Percentiles rank a stretch among this genome's conserved stretches.
phyloP scores from a whole-genome alignment of 2,113 vertebrate species.

The Nansenia antarctica region DNA sequence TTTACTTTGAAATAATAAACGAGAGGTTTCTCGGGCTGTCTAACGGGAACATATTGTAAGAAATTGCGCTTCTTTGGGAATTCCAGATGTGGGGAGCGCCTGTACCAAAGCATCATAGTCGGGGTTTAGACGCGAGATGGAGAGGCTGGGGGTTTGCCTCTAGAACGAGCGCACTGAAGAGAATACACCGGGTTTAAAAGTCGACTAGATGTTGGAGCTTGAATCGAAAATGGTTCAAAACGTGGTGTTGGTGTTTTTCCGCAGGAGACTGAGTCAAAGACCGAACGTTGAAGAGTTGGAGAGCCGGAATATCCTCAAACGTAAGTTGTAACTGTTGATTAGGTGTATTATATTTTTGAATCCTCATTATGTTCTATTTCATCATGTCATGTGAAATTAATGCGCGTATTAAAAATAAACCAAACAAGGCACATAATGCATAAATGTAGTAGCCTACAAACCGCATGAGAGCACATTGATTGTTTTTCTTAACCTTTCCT shows the following conservation, averaged over 20 bases:
- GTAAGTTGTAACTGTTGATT: slow-evolving; percentile 79
- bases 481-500: not conserved
- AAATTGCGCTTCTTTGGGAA: slow-evolving; percentile 15
- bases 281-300: slow-evolving; percentile 97
- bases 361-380: not conserved
- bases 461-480: slow-evolving; percentile 29
- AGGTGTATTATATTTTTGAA: slow-evolving; percentile 3
- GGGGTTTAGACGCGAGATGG: slow-evolving; percentile 70
- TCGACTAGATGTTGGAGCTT: not conserved
- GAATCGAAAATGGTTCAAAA: slow-evolving; percentile 86
- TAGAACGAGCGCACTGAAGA: slow-evolving; percentile 56
- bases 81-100: slow-evolving; percentile 74
- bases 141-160: slow-evolving; percentile 66
- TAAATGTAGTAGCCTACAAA: slow-evolving; percentile 17
- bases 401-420: not conserved
- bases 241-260: slow-evolving; percentile 92
- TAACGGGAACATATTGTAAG: not conserved
- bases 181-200: slow-evolving; percentile 41
- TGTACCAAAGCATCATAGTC: slow-evolving; percentile 66
- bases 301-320: slow-evolving; percentile 96
- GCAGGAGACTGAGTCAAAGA: slow-evolving; percentile 98
- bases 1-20: not conserved
- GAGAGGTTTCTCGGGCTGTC: not conserved
- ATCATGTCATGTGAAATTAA: not conserved
- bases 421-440: not conserved